phyloP scores from a whole-genome alignment of 2,797 vertebrate species.

The Molossus alvarezi region DNA sequence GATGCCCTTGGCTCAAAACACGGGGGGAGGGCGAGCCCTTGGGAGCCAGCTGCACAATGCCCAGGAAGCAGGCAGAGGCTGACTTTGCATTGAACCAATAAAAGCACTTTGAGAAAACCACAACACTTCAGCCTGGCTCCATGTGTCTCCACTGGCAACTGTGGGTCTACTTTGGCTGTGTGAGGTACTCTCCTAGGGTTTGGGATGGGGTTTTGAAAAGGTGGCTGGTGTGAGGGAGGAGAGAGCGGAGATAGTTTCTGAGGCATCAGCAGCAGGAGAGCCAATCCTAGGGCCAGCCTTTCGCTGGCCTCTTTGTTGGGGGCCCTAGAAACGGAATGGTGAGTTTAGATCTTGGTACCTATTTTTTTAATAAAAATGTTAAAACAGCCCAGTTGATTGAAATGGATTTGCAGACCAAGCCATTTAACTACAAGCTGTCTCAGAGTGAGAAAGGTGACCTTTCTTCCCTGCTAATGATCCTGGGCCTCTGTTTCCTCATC shows the following conservation, averaged over 20 bases:
- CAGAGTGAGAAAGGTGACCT: too few species aligned
- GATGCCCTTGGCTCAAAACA: not conserved
- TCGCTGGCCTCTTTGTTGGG: not conserved
- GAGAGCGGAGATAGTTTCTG: not conserved
- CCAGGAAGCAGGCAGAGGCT: conserved; percentile 1
- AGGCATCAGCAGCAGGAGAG: not conserved
- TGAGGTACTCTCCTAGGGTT: not conserved
- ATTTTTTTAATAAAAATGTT: not conserved
- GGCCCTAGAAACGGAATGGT: not conserved
- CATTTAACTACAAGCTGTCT: too few species aligned
- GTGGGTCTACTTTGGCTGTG: not conserved
- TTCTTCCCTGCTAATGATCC: too few species aligned
- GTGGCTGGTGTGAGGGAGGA: not conserved
- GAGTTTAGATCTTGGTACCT: conserved; percentile 43
- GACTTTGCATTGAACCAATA: conserved; percentile 31
- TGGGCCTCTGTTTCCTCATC: too few species aligned
- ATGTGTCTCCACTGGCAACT: not conserved
- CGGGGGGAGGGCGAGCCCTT: fast-evolving
- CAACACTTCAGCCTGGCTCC: not conserved
- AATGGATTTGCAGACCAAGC: too few species aligned
- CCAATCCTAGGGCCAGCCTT: not conserved
- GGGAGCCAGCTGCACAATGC: not conserved
- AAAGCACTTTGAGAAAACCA: conserved; percentile 76
- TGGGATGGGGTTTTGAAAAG: fast-evolving
- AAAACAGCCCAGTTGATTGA: too few species aligned